These are phyloP conservation scores for Drosophila nigromelanica DNA, from an alignment of 1,140 invertebrate genomes.

Conservation along the genomic window DNA sequence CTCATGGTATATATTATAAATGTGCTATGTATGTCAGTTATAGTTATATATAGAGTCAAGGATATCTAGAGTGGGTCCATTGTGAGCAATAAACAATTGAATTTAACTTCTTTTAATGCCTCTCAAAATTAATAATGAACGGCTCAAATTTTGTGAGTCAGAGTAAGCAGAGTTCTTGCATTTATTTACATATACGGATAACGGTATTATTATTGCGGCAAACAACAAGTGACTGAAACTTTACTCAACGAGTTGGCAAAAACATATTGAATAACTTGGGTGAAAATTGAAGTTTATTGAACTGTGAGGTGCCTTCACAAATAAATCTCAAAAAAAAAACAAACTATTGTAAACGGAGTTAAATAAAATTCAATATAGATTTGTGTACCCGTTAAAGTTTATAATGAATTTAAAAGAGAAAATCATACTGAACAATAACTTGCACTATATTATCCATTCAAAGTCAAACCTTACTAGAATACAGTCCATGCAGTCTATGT, in stretches of 20 bases:
- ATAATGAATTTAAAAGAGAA: no score
- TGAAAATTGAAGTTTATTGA: slow-evolving; percentile 28
- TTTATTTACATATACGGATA: slow-evolving; percentile 31
- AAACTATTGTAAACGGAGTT: no score
- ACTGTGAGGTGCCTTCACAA: slow-evolving; percentile 10
- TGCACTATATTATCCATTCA: background rate
- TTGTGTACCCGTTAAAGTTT: no score
- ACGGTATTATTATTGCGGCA: slow-evolving; percentile 39
- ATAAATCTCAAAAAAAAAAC: no score
- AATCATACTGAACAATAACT: no score
- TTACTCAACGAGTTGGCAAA: slow-evolving; percentile 40
- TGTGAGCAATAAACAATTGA: background rate
- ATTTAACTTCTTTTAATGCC: no score
- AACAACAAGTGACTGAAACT: slow-evolving; percentile 21
- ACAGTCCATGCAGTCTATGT: slow-evolving; percentile 15
- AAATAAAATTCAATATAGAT: no score
- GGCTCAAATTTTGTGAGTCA: slow-evolving; percentile 13
- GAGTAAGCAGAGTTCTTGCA: background rate
- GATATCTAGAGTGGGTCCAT: background rate
- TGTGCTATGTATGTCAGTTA: no score
- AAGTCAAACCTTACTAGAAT: background rate
- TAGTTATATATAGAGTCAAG: background rate
- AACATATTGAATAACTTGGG: slow-evolving; percentile 9
- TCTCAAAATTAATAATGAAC: no score
- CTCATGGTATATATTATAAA: slow-evolving; percentile 28